Evolutionary conservation across 2,888 invertebrate species (phyloP), one percentile per base, ranked within the genome.

Genomic region (Phengaris alcon): DNA sequence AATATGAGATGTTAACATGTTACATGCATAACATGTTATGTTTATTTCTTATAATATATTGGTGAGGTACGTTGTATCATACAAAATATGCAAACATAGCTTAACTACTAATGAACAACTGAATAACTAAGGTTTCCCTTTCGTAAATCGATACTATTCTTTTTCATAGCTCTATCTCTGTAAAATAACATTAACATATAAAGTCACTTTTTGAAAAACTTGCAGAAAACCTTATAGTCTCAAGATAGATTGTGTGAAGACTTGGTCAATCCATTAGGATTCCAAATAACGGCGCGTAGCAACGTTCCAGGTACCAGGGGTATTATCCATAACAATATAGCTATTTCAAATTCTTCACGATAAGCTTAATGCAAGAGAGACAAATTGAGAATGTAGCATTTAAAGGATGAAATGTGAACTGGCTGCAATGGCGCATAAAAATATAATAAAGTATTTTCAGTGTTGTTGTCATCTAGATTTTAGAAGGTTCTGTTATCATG

Each of bases 331-430:
- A 64, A 64, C 64, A 64, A 44, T 44, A 64, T 35, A 64, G 12
- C 64, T 64, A 12, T 64, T 64, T 64, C 44, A 35, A 64, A 35
- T 64, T 64, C 64, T 44, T 35, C 64, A 64, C 64, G 35, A 64
- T 64, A 44, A 64, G 12, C 64, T 1, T 64, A 64, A 35, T 35
- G 64, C 35, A 35, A 7, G 64, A 22, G 59, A 64, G 64, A 77
- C 74, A 77, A 64, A 64, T 64, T 13, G 64, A 35, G 64, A 44
- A 44, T 64, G 64, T 64, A 64, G 6, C 12, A 6, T 44, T 35
- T 35, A 13, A 64, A 64, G 0, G 35, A 64, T 64, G 64, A 44
- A 64, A 64, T 64, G 35, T 64, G 22, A 64, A 35, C 10, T 6
- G 59, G 10, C 35, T 64, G 64, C 64, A 12, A 35, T 64, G 12